Evolutionary conservation across 2,797 vertebrate genomes (phyloP).

Genomic region (Acanthiza pusilla): DNA sequence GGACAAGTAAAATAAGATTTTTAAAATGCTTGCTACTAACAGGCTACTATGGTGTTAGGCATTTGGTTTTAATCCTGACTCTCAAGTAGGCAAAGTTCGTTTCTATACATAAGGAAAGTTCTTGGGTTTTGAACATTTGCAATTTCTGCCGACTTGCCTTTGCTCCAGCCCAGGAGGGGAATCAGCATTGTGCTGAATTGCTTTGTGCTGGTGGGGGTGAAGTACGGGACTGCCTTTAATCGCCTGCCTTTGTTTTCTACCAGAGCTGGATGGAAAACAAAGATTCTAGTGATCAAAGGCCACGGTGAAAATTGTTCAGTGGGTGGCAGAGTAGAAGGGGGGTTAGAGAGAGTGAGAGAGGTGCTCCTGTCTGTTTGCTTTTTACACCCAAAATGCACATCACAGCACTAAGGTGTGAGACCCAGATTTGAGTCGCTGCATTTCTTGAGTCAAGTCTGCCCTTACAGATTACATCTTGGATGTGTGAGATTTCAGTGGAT

Average conservation of each 20-base stretch:
- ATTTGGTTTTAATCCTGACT: constrained; percentile 33
- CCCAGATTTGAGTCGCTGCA: background rate
- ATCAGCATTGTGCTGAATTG: background rate
- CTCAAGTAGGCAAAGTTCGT: background rate
- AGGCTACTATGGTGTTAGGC: background rate
- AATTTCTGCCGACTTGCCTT: constrained; percentile 3
- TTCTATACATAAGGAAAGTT: background rate
- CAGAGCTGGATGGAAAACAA: background rate
- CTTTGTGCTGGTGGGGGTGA: background rate
- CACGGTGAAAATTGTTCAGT: background rate
- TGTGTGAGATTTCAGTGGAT: background rate
- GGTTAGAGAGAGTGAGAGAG: background rate
- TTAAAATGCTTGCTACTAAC: background rate
- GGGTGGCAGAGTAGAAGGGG: background rate
- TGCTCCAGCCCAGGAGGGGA: background rate
- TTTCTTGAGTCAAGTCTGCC: background rate
- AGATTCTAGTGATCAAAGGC: background rate
- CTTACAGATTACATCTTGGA: background rate
- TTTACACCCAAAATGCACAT: background rate
- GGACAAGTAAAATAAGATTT: constrained; percentile 16
- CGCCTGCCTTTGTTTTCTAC: background rate
- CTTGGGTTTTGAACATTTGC: background rate
- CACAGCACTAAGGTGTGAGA: background rate
- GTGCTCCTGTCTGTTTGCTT: background rate
- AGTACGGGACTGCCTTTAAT: background rate